These are phyloP conservation scores for Brachynemurus nebulosus DNA, from an alignment of 2,888 invertebrate species.

Conservation along the genomic window DNA sequence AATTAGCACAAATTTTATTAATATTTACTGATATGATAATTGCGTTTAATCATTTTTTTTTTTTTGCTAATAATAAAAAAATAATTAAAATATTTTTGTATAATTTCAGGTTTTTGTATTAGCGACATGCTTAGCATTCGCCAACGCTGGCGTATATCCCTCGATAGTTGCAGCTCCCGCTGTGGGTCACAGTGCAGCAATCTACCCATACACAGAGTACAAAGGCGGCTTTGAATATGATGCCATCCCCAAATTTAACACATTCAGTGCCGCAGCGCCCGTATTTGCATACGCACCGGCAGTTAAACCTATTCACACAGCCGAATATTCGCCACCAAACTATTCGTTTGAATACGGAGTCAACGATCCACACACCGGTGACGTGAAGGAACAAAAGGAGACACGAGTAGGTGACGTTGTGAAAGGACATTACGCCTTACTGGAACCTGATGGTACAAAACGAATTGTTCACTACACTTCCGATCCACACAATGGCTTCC, in stretches of 20 bases:
- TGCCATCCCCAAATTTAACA: neutral
- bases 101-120: neutral
- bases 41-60: no score
- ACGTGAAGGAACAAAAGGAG: constrained; percentile 22
- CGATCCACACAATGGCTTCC: constrained; percentile 3
- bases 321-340: constrained; percentile 15
- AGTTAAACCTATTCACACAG: neutral
- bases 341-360: constrained; percentile 23
- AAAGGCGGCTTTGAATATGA: neutral
- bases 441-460: constrained; percentile 4
- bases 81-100: no score
- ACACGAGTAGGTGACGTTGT: constrained; percentile 21
- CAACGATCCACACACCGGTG: constrained; percentile 22
- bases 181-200: neutral
- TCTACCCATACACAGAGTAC: neutral
- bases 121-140: neutral
- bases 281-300: neutral
- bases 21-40: no score
- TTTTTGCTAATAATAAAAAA: no score
- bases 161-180: neutral
- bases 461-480: constrained; percentile 6
- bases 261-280: neutral
- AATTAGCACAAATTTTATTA: no score
- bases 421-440: constrained; percentile 20
- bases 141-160: neutral